Base-by-base conservation (phyloP, 2,888 invertebrate genomes). In the Baronia brevicornis region DNA sequence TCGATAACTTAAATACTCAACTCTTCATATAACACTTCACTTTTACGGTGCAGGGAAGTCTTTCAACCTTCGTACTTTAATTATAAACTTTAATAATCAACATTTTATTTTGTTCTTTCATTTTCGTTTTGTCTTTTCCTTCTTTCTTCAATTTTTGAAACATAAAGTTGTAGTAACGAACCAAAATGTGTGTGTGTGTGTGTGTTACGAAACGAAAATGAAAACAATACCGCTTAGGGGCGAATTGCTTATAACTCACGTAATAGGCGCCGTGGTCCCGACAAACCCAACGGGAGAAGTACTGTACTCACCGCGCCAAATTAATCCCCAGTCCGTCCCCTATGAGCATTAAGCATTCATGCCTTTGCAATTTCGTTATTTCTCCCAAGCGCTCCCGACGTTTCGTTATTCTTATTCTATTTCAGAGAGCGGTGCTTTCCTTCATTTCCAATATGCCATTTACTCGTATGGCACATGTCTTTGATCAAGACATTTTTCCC, bases 271-370 rank as follows among this genome's bases (percentile, higher is more conserved):
- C 33, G 28, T 46, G 31, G 35, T 38, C 20, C 28, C 37, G 33
- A 13, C 38, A 41, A 48, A 51, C 43, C 55, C 56, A 39, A 50
- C 51, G 63, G 62, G 61, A 54, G 54, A 50, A 50, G 29, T 29
- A 43, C 47, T 39, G 40, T 43, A 48, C 52, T 60, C 56, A 57
- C 60, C 57, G 51, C 51, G 51, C 52, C 50, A 61, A 69, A 72
- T 73, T 69, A 74, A 71, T 72, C 66, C 65, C 57, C 47, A 43
- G 33, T 43, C 27, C 17, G 44, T 53, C 51, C 64, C 65, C 60
- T 59, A 48, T 45, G 39, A 47, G 60, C 72, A 74, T 77, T 73
- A 75, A 72, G 65, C 71, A 77, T 75, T 74, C 75, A 75, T 73
- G 67, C 66, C 56, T 60, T 56, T 54, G 58, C 68, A 68, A 74